Evolutionary conservation across 2,113 vertebrate species (phyloP).

Genomic region (Embiotoca jacksoni): DNA sequence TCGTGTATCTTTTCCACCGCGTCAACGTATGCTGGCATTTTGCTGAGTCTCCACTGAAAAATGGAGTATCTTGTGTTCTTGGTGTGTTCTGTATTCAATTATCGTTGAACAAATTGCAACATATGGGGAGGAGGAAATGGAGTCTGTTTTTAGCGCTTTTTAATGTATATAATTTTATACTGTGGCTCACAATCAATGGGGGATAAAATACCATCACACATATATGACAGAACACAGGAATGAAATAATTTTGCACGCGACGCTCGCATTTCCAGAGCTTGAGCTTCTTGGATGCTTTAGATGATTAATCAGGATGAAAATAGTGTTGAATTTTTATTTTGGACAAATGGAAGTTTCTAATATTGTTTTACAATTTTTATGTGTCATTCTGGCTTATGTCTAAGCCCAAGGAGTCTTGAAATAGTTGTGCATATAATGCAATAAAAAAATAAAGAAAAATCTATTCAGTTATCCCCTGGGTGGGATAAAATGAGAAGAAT

Average conservation of each 20-base stretch:
- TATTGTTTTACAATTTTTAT: background rate
- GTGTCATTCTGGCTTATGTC: background rate
- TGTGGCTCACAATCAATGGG: too few relatives aligned
- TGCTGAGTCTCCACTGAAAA: background rate
- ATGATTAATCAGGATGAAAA: too few relatives aligned
- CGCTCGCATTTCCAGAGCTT: too few relatives aligned
- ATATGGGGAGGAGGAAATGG: background rate
- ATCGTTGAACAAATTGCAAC: background rate
- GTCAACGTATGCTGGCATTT: slow-evolving; percentile 11
- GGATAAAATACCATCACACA: too few relatives aligned
- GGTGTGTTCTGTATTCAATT: background rate
- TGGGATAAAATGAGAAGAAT: background rate
- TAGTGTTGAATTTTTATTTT: too few relatives aligned
- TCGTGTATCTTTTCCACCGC: slow-evolving; percentile 27
- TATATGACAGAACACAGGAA: too few relatives aligned
- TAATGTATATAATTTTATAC: too few relatives aligned
- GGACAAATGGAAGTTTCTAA: too few relatives aligned
- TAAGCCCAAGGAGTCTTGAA: too few relatives aligned
- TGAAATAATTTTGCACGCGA: too few relatives aligned
- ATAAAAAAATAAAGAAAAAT: background rate
- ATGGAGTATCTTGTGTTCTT: background rate
- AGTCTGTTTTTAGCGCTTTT: background rate
- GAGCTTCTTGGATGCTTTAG: too few relatives aligned
- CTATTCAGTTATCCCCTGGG: background rate
- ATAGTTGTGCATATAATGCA: background rate